Evolutionary conservation across 2,888 invertebrate genomes (phyloP), one percentile per base, ranked within the genome.

Genomic region (Ethmia dodecea): DNA sequence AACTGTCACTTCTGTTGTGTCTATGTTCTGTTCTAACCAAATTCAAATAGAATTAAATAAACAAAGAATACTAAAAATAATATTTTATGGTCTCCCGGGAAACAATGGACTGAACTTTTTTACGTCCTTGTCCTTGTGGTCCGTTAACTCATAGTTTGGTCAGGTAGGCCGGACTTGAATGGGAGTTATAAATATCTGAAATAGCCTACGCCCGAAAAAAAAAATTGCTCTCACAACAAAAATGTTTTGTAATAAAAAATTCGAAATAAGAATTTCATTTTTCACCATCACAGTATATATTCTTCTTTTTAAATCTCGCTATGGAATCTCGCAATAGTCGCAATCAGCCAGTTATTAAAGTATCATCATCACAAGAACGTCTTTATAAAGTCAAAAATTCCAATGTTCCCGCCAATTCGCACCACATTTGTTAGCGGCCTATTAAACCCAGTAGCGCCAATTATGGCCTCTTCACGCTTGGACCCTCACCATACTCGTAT

Each of bases 361-460:
- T n/a, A 16, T 32, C 20, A 38, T 25, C 15, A 30, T 14, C 13
- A 28, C 31, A 20, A 40, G n/a, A 24, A 33, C 22, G 5, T 10
- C 26, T 26, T 10, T 26, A 26, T 26, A 11, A 26, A 26, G n/a
- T 11, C 12, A 6, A 26, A 26, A 26, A 10, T 22, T 26, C n/a
- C 26, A 11, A 26, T 10, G 13, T 42, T 38, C 36, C 32, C 32
- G 47, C 57, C 62, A 70, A 71, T 78, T 75, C 65, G 60, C 72
- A 74, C 70, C 65, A 70, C 66, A 75, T 77, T 77, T 64, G 72
- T 69, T 66, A 66, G 60, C 59, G 47, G 47, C 57, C 56, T 65
- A 71, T 71, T 69, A 74, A 66, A 66, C 38, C 65, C 76, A 62
- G 77, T 76, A 77, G 75, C 63, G 47, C 58, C 70, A 77, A 76